A percentile compares a stretch with the other conserved stretches of the same genome.
Evolutionary conservation across 1,140 invertebrate species (phyloP).

Genomic region (Maconellicoccus hirsutus): DNA sequence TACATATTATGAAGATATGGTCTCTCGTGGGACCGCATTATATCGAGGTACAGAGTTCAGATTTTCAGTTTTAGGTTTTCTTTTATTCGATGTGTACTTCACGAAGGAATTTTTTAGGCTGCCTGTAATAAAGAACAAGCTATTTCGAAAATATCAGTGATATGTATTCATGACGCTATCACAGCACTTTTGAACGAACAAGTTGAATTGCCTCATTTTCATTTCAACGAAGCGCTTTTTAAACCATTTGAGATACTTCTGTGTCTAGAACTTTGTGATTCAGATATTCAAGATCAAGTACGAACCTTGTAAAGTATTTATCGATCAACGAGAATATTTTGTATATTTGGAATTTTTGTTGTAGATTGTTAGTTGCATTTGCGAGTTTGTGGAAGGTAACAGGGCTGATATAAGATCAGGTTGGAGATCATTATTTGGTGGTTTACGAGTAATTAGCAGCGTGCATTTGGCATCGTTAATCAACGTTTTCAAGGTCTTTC

Average conservation of each 20-base stretch:
- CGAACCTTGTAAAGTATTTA: too few species aligned
- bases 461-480: slow-evolving; percentile 57
- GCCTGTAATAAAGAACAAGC: slow-evolving; percentile 78
- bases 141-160: slow-evolving; percentile 85
- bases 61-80: too few species aligned
- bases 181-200: slow-evolving; percentile 78
- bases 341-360: too few species aligned
- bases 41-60: slow-evolving; percentile 74
- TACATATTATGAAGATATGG: slow-evolving; percentile 82
- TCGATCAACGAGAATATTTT: too few species aligned
- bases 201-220: slow-evolving; percentile 79
- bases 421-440: slow-evolving; percentile 85
- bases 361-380: slow-evolving; percentile 87
- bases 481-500: slow-evolving; percentile 85
- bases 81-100: not conserved
- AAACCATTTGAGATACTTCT: slow-evolving; percentile 91
- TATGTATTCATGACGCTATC: slow-evolving; percentile 84
- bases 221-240: slow-evolving; percentile 87
- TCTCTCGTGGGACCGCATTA: slow-evolving; percentile 79
- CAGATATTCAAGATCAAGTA: slow-evolving; percentile 78
- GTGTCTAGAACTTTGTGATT: slow-evolving; percentile 80
- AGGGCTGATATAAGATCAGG: slow-evolving; percentile 82
- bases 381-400: slow-evolving; percentile 89
- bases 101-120: slow-evolving; percentile 42
- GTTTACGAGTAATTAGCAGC: slow-evolving; percentile 66